Base-by-base conservation (phyloP, 1,140 invertebrate genomes). In the Aphaenogaster ashmeadi region DNA sequence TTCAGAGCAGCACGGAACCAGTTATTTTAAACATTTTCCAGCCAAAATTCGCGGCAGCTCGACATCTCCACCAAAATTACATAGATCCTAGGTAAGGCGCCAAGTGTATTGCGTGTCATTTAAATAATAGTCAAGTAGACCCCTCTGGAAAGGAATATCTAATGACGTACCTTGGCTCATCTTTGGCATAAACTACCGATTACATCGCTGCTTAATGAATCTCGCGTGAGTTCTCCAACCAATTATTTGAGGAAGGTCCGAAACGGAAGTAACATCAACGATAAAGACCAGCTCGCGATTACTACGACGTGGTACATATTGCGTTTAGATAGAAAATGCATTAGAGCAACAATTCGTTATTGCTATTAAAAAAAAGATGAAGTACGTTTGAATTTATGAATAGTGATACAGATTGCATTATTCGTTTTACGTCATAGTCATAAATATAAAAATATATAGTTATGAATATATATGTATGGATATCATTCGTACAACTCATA, bases 221-320 rank as follows among this genome's bases (percentile, higher is more conserved):
- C 56, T 88, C 72, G 87, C 88, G 87, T 88, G 88, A 89, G 60
- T 69, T 44, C n/a, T n/a, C 52, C 38, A 56, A 84, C 88, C 64
- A 89, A 88, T 89, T 89, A 88, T 66, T 89, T 60, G 33, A 71
- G 66, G 47, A 85, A 72, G 71, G 58, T 71, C 64, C 87, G 56
- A 88, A 86, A 88, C 88, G 86, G 80, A 88, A 78, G 72, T 52
- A 52, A 84, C 56, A 41, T 60, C 21, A n/a, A 21, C 54, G 52
- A 71, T 84, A 74, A 81, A 88, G 52, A 84, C 47, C 62, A 41
- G n/a, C 33, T 69, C 36, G 47, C 47, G 41, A 64, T 41, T 41
- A 54, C 47, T 47, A 15, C 33, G 18, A 67, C 52, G 21, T n/a
- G 36, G 11, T 69, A 41, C 15, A 27, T 27, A 27, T 27, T 38